Evolutionary conservation across 2,888 invertebrate species (phyloP).

Genomic region (Caradrina kadenii): DNA sequence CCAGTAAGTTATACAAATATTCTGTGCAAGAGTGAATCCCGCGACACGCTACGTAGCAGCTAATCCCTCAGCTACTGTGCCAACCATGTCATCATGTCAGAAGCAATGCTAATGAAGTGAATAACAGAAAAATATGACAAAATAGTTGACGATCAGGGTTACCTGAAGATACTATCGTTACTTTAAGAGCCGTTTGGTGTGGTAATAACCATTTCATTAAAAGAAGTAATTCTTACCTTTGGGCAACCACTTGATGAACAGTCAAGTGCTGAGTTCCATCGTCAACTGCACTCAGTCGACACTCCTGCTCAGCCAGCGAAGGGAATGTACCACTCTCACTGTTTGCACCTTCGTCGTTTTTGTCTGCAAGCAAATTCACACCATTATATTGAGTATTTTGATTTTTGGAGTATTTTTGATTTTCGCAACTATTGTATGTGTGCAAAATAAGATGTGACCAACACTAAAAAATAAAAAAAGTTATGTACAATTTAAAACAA

Average conservation of each 20-base stretch:
- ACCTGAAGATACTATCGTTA: too few species aligned
- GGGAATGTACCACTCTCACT: constrained; percentile 89
- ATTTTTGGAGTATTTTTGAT: not conserved
- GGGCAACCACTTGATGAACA: constrained; percentile 94
- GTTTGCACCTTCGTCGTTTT: constrained; percentile 82
- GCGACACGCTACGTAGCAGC: too few species aligned
- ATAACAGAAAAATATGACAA: not conserved
- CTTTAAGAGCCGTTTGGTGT: too few species aligned
- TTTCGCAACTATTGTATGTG: not conserved
- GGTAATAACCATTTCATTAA: not conserved
- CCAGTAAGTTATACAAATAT: too few species aligned
- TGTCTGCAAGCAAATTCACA: constrained; percentile 72
- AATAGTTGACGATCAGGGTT: too few species aligned
- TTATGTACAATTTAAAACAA: too few species aligned
- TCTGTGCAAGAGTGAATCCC: not conserved
- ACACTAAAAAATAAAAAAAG: too few species aligned
- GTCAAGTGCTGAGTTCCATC: constrained; percentile 92
- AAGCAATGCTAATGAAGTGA: not conserved
- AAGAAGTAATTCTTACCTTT: constrained; percentile 87
- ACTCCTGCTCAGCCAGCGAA: constrained; percentile 88
- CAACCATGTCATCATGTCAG: too few species aligned
- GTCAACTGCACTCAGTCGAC: constrained; percentile 86
- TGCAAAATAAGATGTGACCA: constrained; percentile 7
- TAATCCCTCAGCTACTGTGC: not conserved
- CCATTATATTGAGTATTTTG: too few species aligned